A percentile compares a stretch with the other conserved stretches of the same genome.
Conservation (phyloP, 2,888 invertebrate genomes). For the Drosophila incognita region DNA sequence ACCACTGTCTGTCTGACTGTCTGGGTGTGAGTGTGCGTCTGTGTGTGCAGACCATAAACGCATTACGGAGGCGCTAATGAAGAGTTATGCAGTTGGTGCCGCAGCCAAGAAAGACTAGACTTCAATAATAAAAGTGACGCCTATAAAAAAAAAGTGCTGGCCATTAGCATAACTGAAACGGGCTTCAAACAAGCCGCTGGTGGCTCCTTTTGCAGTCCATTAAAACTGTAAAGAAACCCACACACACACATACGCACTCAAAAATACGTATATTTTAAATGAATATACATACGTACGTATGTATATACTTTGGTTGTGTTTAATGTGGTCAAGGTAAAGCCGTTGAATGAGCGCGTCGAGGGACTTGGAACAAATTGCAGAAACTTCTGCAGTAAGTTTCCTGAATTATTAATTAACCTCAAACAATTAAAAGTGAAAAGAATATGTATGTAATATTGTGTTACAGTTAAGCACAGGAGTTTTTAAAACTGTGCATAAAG, state of each 20-base stretch:
- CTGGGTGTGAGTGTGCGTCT: conserved; percentile 7
- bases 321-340: conserved; percentile 60
- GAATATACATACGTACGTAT: not conserved
- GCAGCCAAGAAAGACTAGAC: conserved; percentile 60
- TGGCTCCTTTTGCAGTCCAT: conserved; percentile 63
- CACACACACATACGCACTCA: conserved; percentile 1
- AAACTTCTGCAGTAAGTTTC: conserved; percentile 71
- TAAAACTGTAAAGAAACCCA: conserved; percentile 59
- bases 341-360: conserved; percentile 13
- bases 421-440: conserved; percentile 74
- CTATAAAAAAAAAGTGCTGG: conserved; percentile 50
- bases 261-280: not conserved
- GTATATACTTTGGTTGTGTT: conserved; percentile 7
- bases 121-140: conserved; percentile 62
- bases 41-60: conserved; percentile 59
- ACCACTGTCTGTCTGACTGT: conserved; percentile 14
- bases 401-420: conserved; percentile 77
- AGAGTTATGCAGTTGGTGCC: conserved; percentile 68
- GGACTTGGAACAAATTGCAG: conserved; percentile 44
- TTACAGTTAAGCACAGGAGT: conserved; percentile 53
- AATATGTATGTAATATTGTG: conserved; percentile 25
- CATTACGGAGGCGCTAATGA: conserved; percentile 72
- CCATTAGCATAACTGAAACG: conserved; percentile 72
- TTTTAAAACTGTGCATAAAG: conserved; percentile 5
- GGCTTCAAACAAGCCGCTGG: conserved; percentile 45